Conservation (phyloP, 1,140 invertebrate genomes). For the Copidosoma floridanum region DNA sequence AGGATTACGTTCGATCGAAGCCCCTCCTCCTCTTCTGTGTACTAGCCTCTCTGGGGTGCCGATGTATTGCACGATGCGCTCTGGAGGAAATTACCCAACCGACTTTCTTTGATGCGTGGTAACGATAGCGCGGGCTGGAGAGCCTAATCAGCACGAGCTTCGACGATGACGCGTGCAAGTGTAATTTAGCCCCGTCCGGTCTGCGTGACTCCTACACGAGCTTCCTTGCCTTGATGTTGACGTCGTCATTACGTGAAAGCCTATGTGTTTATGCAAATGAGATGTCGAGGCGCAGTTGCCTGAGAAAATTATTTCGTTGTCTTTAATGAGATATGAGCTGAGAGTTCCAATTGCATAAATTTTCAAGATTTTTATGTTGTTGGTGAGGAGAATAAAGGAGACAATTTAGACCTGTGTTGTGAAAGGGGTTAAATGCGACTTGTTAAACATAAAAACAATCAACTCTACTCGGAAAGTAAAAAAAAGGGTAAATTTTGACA, state of each 20-base stretch:
- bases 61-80: neutral
- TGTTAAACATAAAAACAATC: too few species aligned
- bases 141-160: neutral
- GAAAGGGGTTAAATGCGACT: too few species aligned
- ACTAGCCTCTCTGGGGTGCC: neutral
- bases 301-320: too few species aligned
- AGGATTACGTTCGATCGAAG: too few species aligned
- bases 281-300: neutral
- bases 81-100: neutral
- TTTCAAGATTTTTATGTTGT: neutral
- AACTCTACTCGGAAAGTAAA: too few species aligned
- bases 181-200: neutral
- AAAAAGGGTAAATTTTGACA: too few species aligned
- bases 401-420: neutral
- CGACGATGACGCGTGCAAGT: neutral
- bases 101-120: too few species aligned
- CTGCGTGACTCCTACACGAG: slow-evolving; percentile 17
- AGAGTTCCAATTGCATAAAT: neutral
- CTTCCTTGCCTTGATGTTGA: too few species aligned
- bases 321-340: neutral
- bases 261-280: slow-evolving; percentile 6
- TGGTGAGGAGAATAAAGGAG: neutral
- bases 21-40: too few species aligned
- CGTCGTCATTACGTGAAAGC: neutral
- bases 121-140: neutral